Percentiles rank a stretch among this genome's conserved stretches.
Evolutionary conservation across 2,113 vertebrate genomes (phyloP).

Genomic region (Chelonoidis abingdonii): DNA sequence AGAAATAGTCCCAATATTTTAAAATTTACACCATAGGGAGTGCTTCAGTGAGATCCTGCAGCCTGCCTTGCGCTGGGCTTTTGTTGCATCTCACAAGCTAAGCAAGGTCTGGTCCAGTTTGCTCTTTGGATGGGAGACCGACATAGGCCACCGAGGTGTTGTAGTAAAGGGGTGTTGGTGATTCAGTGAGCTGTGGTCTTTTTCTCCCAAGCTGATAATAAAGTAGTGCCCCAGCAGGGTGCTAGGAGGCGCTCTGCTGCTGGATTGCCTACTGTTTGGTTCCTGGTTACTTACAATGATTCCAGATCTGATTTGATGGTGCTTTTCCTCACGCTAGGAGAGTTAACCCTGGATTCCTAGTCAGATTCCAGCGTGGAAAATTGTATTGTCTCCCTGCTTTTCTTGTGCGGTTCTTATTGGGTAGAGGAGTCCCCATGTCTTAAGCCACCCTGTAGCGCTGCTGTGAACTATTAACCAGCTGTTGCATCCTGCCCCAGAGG

Average conservation of each 20-base stretch:
- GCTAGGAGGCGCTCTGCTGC: not conserved
- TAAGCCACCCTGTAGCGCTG: not conserved
- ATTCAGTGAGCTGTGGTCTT: not conserved
- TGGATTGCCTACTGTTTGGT: not conserved
- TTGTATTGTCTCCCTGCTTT: not conserved
- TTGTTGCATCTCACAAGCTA: not conserved
- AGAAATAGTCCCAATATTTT: not conserved
- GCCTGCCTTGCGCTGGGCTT: not conserved
- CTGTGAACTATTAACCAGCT: not conserved
- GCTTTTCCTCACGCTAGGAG: not conserved
- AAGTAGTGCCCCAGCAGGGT: too few relatives aligned
- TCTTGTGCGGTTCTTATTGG: not conserved
- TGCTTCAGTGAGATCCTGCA: not conserved
- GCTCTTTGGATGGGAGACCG: not conserved
- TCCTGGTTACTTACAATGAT: not conserved
- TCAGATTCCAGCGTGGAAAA: not conserved
- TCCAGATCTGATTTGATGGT: not conserved
- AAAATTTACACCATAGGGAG: too few relatives aligned
- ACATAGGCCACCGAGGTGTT: not conserved
- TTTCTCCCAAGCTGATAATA: not conserved
- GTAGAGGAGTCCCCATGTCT: not conserved
- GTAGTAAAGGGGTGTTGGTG: not conserved
- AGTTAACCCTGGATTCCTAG: not conserved
- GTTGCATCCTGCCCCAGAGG: not conserved
- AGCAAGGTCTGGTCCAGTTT: not conserved